Evolutionary conservation across 2,113 vertebrate species (phyloP).

Genomic region (Prietella phreatophila): DNA sequence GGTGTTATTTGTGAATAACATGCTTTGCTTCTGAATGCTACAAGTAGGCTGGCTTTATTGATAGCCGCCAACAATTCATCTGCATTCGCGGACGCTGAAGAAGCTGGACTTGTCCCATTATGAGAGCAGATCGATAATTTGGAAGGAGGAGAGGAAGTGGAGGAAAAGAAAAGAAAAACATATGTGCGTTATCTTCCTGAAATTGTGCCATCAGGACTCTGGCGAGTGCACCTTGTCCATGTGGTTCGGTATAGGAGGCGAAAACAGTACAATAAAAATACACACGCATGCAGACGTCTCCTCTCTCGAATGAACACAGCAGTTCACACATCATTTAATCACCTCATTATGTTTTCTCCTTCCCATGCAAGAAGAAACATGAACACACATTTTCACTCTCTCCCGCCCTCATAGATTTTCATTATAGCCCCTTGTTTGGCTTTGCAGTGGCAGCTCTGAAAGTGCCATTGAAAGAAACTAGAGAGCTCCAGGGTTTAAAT

Average conservation of each 20-base stretch:
- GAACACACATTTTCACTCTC: too few species aligned
- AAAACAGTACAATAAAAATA: background rate
- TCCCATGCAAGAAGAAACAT: background rate
- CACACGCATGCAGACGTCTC: background rate
- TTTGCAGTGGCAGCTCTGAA: background rate
- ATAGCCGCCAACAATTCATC: background rate
- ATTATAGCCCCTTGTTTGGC: background rate
- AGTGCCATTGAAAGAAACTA: background rate
- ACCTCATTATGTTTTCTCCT: constrained; percentile 7
- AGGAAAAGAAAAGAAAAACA: background rate
- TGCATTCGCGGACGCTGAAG: background rate
- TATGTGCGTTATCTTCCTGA: background rate
- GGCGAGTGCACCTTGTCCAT: too few species aligned
- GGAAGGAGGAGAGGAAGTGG: background rate
- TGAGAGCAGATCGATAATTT: constrained; percentile 3
- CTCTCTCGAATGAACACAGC: background rate
- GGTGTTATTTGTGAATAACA: background rate
- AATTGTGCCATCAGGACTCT: background rate
- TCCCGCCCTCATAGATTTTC: background rate
- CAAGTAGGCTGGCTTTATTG: background rate
- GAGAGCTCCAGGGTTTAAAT: background rate
- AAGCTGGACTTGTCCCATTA: background rate
- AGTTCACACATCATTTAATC: background rate
- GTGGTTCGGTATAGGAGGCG: background rate
- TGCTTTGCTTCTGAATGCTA: background rate